Percentiles rank a stretch among this genome's conserved stretches.
phyloP scores from a whole-genome alignment of 2,888 invertebrate species.

The Geotrupes spiniger region DNA sequence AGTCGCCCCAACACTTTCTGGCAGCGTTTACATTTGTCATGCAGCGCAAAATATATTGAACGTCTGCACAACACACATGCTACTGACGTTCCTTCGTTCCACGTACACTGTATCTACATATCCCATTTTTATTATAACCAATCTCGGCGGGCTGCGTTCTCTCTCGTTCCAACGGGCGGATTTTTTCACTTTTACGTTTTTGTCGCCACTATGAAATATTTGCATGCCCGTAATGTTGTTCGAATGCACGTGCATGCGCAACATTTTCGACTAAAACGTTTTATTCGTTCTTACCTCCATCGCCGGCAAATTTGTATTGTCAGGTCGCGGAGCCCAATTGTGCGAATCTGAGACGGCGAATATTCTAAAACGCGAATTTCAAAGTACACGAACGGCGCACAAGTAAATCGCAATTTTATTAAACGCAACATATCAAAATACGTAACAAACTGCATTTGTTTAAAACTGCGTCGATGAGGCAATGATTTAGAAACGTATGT shows the following conservation, averaged over 20 bases:
- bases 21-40: slow-evolving; percentile 26
- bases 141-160: slow-evolving; percentile 43
- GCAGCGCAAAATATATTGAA: slow-evolving; percentile 23
- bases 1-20: slow-evolving; percentile 33
- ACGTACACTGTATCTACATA: slow-evolving; percentile 50
- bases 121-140: slow-evolving; percentile 51
- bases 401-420: not conserved
- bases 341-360: slow-evolving; percentile 16
- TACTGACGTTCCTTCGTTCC: slow-evolving; percentile 49
- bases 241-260: slow-evolving; percentile 34
- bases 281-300: slow-evolving; percentile 32
- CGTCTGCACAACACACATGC: slow-evolving; percentile 45
- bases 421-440: no score
- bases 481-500: no score
- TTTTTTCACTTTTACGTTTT: slow-evolving; percentile 35
- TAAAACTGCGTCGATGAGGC: no score
- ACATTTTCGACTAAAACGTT: slow-evolving; percentile 35
- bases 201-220: slow-evolving; percentile 29
- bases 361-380: slow-evolving; percentile 15
- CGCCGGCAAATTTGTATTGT: slow-evolving; percentile 31
- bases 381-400: slow-evolving; percentile 1
- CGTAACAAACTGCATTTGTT: no score
- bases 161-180: slow-evolving; percentile 41
- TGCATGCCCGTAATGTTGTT: slow-evolving; percentile 32
- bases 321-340: slow-evolving; percentile 22